Evolutionary conservation across 2,888 invertebrate genomes (phyloP).

Genomic region (Oscheius sp.): DNA sequence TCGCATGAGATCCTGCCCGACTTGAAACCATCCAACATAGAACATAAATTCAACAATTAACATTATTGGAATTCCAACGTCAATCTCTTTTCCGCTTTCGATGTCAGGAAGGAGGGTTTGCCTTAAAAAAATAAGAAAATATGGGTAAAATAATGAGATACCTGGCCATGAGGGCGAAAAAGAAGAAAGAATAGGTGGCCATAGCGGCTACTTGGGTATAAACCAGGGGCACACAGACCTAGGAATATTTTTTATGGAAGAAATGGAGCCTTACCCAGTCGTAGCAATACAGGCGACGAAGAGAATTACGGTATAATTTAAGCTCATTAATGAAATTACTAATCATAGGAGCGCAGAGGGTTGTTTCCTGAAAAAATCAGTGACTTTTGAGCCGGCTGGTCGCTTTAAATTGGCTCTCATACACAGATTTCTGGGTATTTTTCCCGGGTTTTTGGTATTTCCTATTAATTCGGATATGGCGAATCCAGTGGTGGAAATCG

Average conservation of each 20-base stretch:
- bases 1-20: conserved; percentile 62
- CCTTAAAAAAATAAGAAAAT: conserved; percentile 8
- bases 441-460: background rate
- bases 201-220: conserved; percentile 73
- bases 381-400: too few relatives aligned
- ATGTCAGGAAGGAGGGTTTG: conserved; percentile 63
- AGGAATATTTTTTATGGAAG: background rate
- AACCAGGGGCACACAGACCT: conserved; percentile 58
- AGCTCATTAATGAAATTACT: conserved; percentile 41
- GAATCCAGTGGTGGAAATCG: too few relatives aligned
- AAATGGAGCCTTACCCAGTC: conserved; percentile 55
- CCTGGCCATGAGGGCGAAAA: conserved; percentile 74
- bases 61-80: conserved; percentile 57
- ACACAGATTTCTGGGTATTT: too few relatives aligned
- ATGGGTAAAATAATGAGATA: background rate
- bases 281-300: conserved; percentile 57
- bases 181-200: conserved; percentile 74
- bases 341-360: background rate
- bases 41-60: conserved; percentile 61
- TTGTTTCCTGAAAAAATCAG: too few relatives aligned
- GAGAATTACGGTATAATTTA: conserved; percentile 51
- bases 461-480: too few relatives aligned
- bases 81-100: conserved; percentile 46
- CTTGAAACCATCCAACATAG: conserved; percentile 47
- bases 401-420: too few relatives aligned